Evolutionary conservation across 2,797 vertebrate species (phyloP).

Genomic region (Rhinatrema bivittatum): DNA sequence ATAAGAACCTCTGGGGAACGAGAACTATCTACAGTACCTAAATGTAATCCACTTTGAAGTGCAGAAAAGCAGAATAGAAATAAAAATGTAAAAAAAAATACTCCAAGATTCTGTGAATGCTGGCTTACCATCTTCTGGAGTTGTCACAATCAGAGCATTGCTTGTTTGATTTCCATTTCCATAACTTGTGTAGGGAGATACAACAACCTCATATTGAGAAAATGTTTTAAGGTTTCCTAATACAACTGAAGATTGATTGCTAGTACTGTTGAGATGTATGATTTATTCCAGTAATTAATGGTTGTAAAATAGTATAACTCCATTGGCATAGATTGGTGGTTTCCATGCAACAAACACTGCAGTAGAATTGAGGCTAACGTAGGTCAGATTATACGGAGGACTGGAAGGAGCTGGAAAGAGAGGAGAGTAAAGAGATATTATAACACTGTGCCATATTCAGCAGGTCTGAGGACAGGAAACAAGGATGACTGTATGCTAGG

Average conservation of each 20-base stretch:
- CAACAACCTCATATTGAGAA: constrained; percentile 49
- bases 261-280: constrained; percentile 59
- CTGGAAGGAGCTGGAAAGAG: constrained; percentile 76
- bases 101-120: too few species aligned
- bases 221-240: constrained; percentile 63
- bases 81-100: too few species aligned
- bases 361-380: constrained; percentile 77
- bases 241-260: constrained; percentile 29
- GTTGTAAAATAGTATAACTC: constrained; percentile 72
- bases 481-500: too few species aligned
- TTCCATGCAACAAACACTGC: constrained; percentile 84
- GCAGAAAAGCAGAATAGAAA: too few species aligned
- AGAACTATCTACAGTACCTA: too few species aligned
- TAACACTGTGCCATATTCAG: too few species aligned
- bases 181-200: constrained; percentile 56
- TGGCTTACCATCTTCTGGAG: constrained; percentile 66
- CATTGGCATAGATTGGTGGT: constrained; percentile 81
- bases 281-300: constrained; percentile 65
- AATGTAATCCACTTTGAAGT: too few species aligned
- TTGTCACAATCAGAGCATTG: constrained; percentile 67
- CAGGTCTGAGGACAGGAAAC: too few species aligned
- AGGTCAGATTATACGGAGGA: constrained; percentile 77
- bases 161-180: constrained; percentile 66
- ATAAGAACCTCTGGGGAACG: too few species aligned
- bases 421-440: not conserved